Conservation (phyloP, 2,888 invertebrate genomes). For the Lasioglossum villosulum region DNA sequence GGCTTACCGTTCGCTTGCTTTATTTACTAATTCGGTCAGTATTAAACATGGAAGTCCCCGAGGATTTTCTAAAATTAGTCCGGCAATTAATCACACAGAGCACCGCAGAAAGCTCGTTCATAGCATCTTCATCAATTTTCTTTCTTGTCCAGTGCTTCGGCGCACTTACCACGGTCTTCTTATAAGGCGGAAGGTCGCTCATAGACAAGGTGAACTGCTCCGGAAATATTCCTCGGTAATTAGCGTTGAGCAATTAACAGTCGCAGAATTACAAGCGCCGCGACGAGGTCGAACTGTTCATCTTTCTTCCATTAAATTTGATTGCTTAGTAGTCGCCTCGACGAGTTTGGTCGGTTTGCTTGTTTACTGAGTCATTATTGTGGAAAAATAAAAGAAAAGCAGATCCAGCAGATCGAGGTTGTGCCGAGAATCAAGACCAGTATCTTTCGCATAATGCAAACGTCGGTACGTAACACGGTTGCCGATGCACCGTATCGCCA, state of each 20-base stretch:
- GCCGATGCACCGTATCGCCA: neutral
- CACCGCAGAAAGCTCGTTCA: constrained; percentile 6
- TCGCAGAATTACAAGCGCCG: constrained; percentile 11
- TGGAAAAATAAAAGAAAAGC: neutral
- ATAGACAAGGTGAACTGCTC: constrained; percentile 44
- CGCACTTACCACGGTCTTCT: constrained; percentile 10
- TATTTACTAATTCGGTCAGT: constrained; percentile 16
- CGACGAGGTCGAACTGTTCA: neutral
- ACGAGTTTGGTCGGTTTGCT: neutral
- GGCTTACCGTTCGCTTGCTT: neutral
- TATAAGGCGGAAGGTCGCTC: constrained; percentile 31
- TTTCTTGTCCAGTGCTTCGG: neutral
- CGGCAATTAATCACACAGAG: constrained; percentile 31
- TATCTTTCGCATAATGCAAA: neutral
- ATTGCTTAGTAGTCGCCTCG: constrained; percentile 1
- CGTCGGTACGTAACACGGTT: neutral
- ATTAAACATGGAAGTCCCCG: neutral
- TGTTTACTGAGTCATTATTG: constrained; percentile 21
- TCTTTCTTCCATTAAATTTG: neutral
- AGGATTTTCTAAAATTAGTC: constrained; percentile 33
- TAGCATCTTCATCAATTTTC: constrained; percentile 44
- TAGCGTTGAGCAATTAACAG: constrained; percentile 20
- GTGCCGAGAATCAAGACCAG: neutral
- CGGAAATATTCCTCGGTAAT: constrained; percentile 29
- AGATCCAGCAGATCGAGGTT: neutral